phyloP scores from a whole-genome alignment of 2,113 vertebrate genomes.

The Thunnus maccoyii region DNA sequence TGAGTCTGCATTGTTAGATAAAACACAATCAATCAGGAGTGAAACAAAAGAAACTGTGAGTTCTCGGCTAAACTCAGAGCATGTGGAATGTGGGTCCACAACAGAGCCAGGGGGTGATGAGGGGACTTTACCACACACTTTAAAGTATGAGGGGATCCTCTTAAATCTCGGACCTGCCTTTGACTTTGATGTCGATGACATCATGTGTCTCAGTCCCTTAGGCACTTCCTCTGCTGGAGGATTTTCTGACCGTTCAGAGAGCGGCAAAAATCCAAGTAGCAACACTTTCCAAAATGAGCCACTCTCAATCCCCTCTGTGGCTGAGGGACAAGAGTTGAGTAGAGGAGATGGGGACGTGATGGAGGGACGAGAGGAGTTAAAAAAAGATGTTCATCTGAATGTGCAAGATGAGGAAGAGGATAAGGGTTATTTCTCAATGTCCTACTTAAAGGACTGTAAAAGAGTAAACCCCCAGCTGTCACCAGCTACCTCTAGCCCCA shows the following conservation, averaged over 20 bases:
- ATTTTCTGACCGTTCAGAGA: background rate
- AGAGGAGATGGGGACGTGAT: background rate
- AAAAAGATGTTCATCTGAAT: background rate
- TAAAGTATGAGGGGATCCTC: background rate
- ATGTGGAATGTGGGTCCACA: background rate
- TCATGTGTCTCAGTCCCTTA: constrained; percentile 62
- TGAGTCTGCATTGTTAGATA: background rate
- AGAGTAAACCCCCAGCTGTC: background rate
- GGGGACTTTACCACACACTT: background rate
- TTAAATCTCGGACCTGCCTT: constrained; percentile 20
- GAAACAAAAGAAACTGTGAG: background rate
- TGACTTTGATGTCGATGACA: constrained; percentile 50
- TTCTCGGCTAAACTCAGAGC: background rate
- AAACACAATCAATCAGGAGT: background rate
- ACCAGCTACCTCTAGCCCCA: constrained; percentile 9
- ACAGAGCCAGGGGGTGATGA: background rate
- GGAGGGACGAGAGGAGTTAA: background rate
- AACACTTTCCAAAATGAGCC: background rate
- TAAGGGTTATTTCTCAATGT: constrained; percentile 53
- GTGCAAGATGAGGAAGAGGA: background rate
- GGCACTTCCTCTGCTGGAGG: background rate
- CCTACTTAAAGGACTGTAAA: background rate
- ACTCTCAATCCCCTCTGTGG: no score
- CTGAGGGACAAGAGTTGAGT: background rate
- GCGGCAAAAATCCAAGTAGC: background rate